Conservation (phyloP, 2,797 vertebrate species). For the Sebastes itinus region DNA sequence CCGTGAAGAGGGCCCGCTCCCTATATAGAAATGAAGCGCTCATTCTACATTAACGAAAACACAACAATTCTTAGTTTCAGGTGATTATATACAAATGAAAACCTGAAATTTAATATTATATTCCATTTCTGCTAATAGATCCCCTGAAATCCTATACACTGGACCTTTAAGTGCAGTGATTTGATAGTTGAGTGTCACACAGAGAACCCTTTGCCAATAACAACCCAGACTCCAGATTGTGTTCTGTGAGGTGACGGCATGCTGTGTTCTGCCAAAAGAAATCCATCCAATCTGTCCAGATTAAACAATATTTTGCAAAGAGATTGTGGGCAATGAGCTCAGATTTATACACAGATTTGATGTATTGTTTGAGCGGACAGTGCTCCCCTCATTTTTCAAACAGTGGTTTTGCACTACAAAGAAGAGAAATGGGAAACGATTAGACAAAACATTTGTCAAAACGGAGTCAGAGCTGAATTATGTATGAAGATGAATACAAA, state of each 20-base stretch:
- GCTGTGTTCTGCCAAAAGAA: constrained; percentile 49
- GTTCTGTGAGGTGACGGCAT: constrained; percentile 37
- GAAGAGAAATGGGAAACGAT: constrained; percentile 2
- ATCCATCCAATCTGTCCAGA: constrained; percentile 49
- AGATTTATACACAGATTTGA: constrained; percentile 8
- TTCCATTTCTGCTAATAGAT: neutral
- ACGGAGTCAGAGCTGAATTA: neutral
- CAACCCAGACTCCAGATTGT: constrained; percentile 41
- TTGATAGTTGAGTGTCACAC: constrained; percentile 20
- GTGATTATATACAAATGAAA: neutral
- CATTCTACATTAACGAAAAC: neutral
- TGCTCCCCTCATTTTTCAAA: neutral
- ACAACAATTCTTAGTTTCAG: neutral
- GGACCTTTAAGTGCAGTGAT: neutral
- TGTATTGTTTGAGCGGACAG: constrained; percentile 1
- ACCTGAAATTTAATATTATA: neutral
- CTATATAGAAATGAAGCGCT: neutral
- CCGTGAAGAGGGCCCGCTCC: neutral
- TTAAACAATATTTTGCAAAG: constrained; percentile 15
- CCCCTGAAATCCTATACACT: neutral
- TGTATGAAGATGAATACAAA: constrained; percentile 5
- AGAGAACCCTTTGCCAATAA: constrained; percentile 23
- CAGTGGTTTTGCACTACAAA: constrained; percentile 9
- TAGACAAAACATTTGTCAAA: constrained; percentile 6
- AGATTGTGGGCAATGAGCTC: neutral